phyloP scores from a whole-genome alignment of 2,888 invertebrate genomes.

The Lochmaea crataegi region DNA sequence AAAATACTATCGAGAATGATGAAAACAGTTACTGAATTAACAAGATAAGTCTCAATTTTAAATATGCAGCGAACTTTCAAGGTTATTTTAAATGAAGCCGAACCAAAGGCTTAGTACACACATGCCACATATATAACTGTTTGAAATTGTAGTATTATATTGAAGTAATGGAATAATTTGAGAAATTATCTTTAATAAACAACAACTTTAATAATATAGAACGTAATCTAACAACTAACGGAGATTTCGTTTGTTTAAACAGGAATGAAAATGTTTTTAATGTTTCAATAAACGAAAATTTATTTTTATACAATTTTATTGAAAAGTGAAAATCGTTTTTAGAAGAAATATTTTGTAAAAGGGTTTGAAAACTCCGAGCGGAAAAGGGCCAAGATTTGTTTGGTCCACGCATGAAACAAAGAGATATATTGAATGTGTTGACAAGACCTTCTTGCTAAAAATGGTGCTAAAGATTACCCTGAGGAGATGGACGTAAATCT shows the following conservation, averaged over 20 bases:
- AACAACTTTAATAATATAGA: not conserved
- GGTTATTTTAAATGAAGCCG: not conserved
- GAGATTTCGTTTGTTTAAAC: slow-evolving; percentile 9
- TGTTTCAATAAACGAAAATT: not conserved
- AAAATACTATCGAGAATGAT: not conserved
- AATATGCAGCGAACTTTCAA: not conserved
- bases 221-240: not conserved
- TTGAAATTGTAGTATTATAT: not conserved
- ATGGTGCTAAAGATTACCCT: too few relatives aligned
- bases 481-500: too few relatives aligned
- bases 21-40: not conserved
- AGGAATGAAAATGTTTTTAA: not conserved
- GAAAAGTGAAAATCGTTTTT: too few relatives aligned
- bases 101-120: not conserved
- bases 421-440: too few relatives aligned
- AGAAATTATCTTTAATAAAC: not conserved
- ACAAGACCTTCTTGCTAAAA: too few relatives aligned
- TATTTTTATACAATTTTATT: not conserved
- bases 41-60: not conserved
- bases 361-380: too few relatives aligned
- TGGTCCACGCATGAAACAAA: too few relatives aligned
- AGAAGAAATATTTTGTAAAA: too few relatives aligned
- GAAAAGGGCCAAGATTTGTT: too few relatives aligned
- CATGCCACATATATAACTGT: not conserved
- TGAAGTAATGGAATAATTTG: slow-evolving; percentile 3